Conservation (phyloP, 2,797 vertebrate genomes). For the Phyllotis vaccarum region DNA sequence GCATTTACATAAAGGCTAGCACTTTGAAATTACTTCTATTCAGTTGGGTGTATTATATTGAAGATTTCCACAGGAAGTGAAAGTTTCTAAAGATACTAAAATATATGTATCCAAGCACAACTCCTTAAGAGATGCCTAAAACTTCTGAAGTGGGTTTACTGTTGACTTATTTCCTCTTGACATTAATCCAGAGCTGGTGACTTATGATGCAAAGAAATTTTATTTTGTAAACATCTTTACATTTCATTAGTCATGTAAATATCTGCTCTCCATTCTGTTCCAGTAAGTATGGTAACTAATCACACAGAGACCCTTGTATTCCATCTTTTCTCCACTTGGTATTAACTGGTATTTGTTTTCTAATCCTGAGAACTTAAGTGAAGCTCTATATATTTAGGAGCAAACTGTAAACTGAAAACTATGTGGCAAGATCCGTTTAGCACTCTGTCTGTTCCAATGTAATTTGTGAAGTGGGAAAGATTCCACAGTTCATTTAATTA, state of each 20-base stretch:
- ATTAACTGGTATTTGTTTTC: constrained; percentile 63
- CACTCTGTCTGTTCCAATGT: constrained; percentile 59
- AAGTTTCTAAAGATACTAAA: neutral
- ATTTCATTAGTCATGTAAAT: neutral
- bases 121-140: neutral
- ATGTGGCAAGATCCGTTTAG: constrained; percentile 44
- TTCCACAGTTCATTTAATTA: constrained; percentile 57
- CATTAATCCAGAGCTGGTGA: neutral
- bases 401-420: constrained; percentile 56
- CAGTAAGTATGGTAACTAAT: constrained; percentile 14
- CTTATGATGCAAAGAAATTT: no score
- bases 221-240: neutral
- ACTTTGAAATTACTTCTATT: neutral
- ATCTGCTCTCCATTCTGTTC: neutral
- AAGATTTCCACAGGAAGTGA: neutral
- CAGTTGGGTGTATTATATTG: neutral
- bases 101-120: neutral
- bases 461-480: constrained; percentile 64
- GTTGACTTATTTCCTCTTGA: neutral
- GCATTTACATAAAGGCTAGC: neutral
- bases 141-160: neutral
- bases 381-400: constrained; percentile 61
- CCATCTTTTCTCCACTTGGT: constrained; percentile 9
- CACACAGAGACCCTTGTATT: neutral
- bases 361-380: constrained; percentile 62